A percentile compares a stretch with the other conserved stretches of the same genome.
Evolutionary conservation across 2,888 invertebrate genomes (phyloP).

Genomic region (Scaptodrosophila latifasciaeformis): DNA sequence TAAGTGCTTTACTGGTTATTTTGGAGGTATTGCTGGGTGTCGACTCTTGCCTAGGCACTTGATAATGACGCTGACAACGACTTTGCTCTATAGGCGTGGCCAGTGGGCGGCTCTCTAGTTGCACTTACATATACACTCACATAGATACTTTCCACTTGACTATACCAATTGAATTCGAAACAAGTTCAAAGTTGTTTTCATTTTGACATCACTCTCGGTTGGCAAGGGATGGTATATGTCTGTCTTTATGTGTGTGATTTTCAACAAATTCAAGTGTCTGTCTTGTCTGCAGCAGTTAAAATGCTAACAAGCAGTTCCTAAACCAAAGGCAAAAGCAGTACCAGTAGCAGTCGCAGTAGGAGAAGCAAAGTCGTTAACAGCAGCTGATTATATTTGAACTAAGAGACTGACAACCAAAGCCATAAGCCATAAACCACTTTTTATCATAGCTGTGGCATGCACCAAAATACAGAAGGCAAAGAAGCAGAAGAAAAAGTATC

Average conservation of each 20-base stretch:
- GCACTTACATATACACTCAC: constrained; percentile 16
- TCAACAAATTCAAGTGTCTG: constrained; percentile 14
- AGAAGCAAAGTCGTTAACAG: constrained; percentile 41
- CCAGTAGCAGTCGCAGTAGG: constrained; percentile 6
- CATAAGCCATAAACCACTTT: constrained; percentile 60
- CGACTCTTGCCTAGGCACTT: constrained; percentile 44
- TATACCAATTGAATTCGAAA: constrained; percentile 32
- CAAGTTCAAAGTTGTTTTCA: constrained; percentile 23
- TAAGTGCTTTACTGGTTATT: constrained; percentile 64
- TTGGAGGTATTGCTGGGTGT: constrained; percentile 43
- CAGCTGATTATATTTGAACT: constrained; percentile 34
- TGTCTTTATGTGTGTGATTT: constrained; percentile 7
- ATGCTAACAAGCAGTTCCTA: constrained; percentile 19
- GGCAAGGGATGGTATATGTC: not conserved
- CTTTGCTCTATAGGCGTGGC: constrained; percentile 25
- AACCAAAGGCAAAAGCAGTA: too few relatives aligned
- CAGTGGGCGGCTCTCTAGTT: not conserved
- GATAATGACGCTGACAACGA: constrained; percentile 61
- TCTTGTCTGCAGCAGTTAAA: constrained; percentile 3
- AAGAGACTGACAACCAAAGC: constrained; percentile 26
- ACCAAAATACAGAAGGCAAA: constrained; percentile 3
- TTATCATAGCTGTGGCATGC: constrained; percentile 46
- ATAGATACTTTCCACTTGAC: constrained; percentile 9
- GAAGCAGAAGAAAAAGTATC: not conserved
- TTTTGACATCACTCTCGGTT: not conserved